Conservation (phyloP, 2,888 invertebrate species). For the Poecilus cupreus region DNA sequence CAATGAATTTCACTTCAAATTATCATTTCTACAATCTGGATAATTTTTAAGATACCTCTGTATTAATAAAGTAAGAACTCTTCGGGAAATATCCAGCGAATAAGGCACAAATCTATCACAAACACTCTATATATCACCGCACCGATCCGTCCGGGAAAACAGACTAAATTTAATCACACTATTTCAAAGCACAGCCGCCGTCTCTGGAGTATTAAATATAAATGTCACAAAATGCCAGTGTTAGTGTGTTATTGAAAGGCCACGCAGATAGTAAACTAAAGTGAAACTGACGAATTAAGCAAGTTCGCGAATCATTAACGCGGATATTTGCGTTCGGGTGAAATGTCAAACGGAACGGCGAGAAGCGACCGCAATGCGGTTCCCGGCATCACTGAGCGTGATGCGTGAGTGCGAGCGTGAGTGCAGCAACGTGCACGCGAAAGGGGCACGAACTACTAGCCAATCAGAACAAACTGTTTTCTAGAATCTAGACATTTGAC, state of each 20-base stretch:
- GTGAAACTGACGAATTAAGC: not conserved
- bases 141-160: constrained; percentile 11
- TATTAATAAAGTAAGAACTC: not conserved
- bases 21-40: constrained; percentile 15
- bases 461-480: constrained; percentile 22
- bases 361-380: constrained; percentile 43
- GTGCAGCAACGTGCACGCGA: constrained; percentile 3
- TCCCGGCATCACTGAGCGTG: constrained; percentile 26
- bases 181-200: constrained; percentile 26
- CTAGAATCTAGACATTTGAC: constrained; percentile 48
- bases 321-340: not conserved
- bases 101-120: constrained; percentile 36
- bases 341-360: constrained; percentile 30
- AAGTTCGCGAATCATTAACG: not conserved
- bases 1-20: constrained; percentile 37
- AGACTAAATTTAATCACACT: constrained; percentile 40
- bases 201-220: constrained; percentile 37
- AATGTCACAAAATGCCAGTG: constrained; percentile 36
- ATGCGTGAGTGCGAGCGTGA: not conserved
- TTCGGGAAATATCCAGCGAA: not conserved
- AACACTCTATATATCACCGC: constrained; percentile 3
- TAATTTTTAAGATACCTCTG: constrained; percentile 28
- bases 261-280: constrained; percentile 1
- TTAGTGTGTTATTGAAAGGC: not conserved
- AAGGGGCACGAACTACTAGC: constrained; percentile 41